These are phyloP conservation scores for Lymantria monacha DNA, from an alignment of 2,888 invertebrate species.

Conservation along the genomic window DNA sequence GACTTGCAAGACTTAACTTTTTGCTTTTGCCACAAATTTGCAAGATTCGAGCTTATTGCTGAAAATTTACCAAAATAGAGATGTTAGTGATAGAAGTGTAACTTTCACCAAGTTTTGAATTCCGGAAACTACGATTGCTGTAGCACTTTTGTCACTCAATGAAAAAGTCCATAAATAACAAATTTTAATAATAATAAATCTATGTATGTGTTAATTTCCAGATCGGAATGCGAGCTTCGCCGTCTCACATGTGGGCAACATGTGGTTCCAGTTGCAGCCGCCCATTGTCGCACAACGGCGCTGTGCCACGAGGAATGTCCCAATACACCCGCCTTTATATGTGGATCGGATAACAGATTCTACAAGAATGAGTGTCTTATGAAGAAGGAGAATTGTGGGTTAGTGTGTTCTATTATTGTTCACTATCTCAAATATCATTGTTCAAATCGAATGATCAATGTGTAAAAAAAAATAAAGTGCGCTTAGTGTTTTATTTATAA, in stretches of 20 bases:
- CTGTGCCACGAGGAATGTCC: conserved; percentile 89
- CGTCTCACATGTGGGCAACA: conserved; percentile 92
- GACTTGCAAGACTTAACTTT: too few species aligned
- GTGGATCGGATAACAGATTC: conserved; percentile 94
- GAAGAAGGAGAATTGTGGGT: conserved; percentile 95
- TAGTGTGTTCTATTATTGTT: conserved; percentile 19
- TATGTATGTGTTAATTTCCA: conserved; percentile 41
- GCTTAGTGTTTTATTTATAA: too few species aligned
- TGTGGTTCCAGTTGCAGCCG: conserved; percentile 90
- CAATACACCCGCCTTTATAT: conserved; percentile 90
- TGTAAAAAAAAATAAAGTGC: too few species aligned
- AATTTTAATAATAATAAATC: too few species aligned
- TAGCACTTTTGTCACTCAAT: too few species aligned
- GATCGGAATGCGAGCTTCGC: conserved; percentile 92
- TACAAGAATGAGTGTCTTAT: conserved; percentile 95
- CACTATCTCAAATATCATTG: background rate
- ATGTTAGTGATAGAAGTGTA: too few species aligned
- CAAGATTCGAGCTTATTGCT: too few species aligned
- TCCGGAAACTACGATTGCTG: too few species aligned
- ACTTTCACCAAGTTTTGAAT: too few species aligned
- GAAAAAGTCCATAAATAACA: too few species aligned
- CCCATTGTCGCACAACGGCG: conserved; percentile 93
- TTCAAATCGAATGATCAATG: background rate
- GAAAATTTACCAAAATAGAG: too few species aligned
- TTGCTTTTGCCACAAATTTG: too few species aligned